A percentile compares a stretch with the other conserved stretches of the same genome.
Evolutionary conservation across 2,113 vertebrate species (phyloP).

Genomic region (Brachionichthys hirsutus): DNA sequence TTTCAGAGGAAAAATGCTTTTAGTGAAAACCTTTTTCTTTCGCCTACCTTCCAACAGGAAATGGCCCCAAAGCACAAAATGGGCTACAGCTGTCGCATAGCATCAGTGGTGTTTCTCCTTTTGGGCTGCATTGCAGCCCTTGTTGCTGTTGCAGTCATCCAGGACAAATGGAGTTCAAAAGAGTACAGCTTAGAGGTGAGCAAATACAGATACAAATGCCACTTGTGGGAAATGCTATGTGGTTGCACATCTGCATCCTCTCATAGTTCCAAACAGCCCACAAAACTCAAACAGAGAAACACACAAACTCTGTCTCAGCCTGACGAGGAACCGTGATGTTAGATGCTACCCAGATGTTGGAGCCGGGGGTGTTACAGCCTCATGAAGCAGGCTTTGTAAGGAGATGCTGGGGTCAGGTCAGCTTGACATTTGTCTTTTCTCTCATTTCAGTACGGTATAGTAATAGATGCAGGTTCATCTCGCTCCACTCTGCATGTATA

Average conservation of each 20-base stretch:
- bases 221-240: background rate
- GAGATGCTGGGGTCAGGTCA: background rate
- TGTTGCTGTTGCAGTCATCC: slow-evolving; percentile 83
- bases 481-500: slow-evolving; percentile 91
- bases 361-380: too few species aligned
- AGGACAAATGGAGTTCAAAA: slow-evolving; percentile 75
- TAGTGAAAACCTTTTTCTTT: slow-evolving; percentile 17
- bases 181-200: slow-evolving; percentile 83
- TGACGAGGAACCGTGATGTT: too few species aligned
- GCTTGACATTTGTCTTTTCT: background rate
- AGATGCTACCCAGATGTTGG: too few species aligned
- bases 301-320: too few species aligned
- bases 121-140: slow-evolving; percentile 84
- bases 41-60: slow-evolving; percentile 56
- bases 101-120: slow-evolving; percentile 78
- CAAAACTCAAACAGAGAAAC: background rate
- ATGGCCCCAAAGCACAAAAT: slow-evolving; percentile 72
- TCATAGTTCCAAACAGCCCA: background rate
- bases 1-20: slow-evolving; percentile 35
- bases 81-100: slow-evolving; percentile 77
- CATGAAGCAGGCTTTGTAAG: too few species aligned
- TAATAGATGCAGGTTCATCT: slow-evolving; percentile 94
- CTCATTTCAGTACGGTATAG: slow-evolving; percentile 87
- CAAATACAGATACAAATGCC: background rate
- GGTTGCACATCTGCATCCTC: background rate